Conservation (phyloP, 2,888 invertebrate species). For the Gisinianus flammeolus region DNA sequence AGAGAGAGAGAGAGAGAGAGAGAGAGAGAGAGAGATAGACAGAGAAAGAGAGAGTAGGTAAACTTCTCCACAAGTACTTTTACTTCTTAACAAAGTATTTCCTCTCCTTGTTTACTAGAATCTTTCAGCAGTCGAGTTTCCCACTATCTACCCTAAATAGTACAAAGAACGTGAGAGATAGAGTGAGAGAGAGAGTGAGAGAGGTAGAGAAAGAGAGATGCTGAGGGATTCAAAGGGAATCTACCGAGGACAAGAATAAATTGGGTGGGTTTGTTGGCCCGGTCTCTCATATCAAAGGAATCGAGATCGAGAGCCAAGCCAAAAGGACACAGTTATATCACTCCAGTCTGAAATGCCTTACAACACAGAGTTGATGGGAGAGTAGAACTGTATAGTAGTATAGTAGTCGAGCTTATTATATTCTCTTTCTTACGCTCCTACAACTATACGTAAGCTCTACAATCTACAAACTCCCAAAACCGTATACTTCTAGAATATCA, state of each 20-base stretch:
- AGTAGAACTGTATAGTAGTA: too few species aligned
- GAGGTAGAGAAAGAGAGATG: not conserved
- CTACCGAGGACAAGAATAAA: slow-evolving; percentile 45
- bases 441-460: too few species aligned
- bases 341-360: slow-evolving; percentile 39
- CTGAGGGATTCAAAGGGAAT: slow-evolving; percentile 24
- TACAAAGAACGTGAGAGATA: not conserved
- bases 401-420: too few species aligned
- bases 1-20: not conserved
- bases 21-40: not conserved
- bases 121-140: not conserved
- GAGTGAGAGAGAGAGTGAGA: slow-evolving; percentile 3
- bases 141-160: slow-evolving; percentile 14
- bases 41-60: not conserved
- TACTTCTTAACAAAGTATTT: slow-evolving; percentile 19
- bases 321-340: slow-evolving; percentile 44
- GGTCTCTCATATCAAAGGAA: slow-evolving; percentile 44
- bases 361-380: slow-evolving; percentile 22
- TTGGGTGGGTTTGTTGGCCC: slow-evolving; percentile 47
- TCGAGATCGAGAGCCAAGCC: slow-evolving; percentile 38
- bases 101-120: slow-evolving; percentile 14
- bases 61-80: slow-evolving; percentile 19
- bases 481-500: too few species aligned
- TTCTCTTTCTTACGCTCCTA: too few species aligned
- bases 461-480: too few species aligned